Base-by-base conservation (phyloP, 30 jellyfish, hydroid and myxozoan species). In the Mastigias papua region DNA sequence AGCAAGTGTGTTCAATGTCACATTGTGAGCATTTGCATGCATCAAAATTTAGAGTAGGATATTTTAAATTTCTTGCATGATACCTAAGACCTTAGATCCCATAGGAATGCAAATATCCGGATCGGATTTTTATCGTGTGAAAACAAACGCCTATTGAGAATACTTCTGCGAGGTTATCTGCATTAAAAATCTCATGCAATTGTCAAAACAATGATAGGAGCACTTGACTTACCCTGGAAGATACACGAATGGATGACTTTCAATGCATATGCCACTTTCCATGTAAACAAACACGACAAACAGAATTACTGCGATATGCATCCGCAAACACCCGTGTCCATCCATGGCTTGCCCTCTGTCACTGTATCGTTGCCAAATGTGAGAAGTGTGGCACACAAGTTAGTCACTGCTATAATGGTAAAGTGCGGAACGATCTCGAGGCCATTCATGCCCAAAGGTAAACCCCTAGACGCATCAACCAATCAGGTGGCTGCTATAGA, bases 201-300 rank as follows among this genome's bases (percentile, higher is more conserved):
- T 42, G 13, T 42, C 54, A 42, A 42, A 42, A 42, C 54, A 42
- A 42, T 42, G 54, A 15, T 42, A 8, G 13, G 13, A 42, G 13
- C 13, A 15, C 54, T 54, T 2, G 11, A 80, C 90, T 62, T 46
- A 80, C 90, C 90, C 90, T 15, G 90, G 90, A 34, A 80, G 81
- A 48, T 80, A 80, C 81, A 80, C 90, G 73, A 80, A 80, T 17
- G 90, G 90, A n/a, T 62, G 80, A 31, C 90, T 66, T 42, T 80
- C 81, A 20, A 35, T 26, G 70, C 90, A 80, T 3, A 48, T 35
- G 32, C 70, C 75, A 28, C 27, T 42, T 67, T 37, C 32, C 17
- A 63, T 62, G 34, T 35, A 31, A 61, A 28, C 75, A 35, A 42
- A 27, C 26, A 61, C 73, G 46, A 64, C 49, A 25, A 80, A 17